Base-by-base conservation (phyloP, 2,113 vertebrate genomes). In the Myotis brandtii region DNA sequence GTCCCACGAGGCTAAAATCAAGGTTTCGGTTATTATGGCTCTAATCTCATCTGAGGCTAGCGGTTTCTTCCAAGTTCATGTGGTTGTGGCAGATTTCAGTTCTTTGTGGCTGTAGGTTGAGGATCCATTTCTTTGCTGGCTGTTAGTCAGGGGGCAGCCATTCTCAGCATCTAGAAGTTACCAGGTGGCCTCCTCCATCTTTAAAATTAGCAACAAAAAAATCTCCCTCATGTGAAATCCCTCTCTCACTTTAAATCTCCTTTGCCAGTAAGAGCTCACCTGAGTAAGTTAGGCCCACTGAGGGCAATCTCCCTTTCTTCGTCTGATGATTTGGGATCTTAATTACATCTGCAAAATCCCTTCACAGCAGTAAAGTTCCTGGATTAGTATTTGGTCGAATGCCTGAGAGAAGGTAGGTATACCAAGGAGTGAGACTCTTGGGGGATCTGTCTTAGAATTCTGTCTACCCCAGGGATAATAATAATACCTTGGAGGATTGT, bases 11-110 rank as follows among this genome's bases (percentile, higher is more conserved):
- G 48, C 43, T 89, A 52, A 70, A 80, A 43, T 30, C n/a, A 62
- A 56, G 30, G 25, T 43, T 5, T 46, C 0, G 0, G 10, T 37
- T 43, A 2, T 37, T 43, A 1, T 13, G n/a, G 50, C 20, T 25
- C 9, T 54, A 6, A 43, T 34, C 20, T 50, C 9, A 16, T 18
- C 37, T 67, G 52, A 82, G 62, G 23, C 10, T 59, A 17, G 46
- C 3, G 9, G 40, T 62, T 27, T 76, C 56, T 59, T 69, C 84
- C 43, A 18, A 81, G 76, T 67, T 40, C 62, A 46, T 25, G 6
- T 77, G 73, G 16, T 77, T 77, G 13, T 70, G 25, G 6, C 37
- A 37, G 30, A 66, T n/a, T 85, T 90, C 21, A 13, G 30, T 88
- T 94, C 13, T n/a, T 87, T 27, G 25, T 85, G 59, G 48, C 34